phyloP scores from a whole-genome alignment of 2,113 vertebrate species.

The Ictidomys tridecemlineatus region DNA sequence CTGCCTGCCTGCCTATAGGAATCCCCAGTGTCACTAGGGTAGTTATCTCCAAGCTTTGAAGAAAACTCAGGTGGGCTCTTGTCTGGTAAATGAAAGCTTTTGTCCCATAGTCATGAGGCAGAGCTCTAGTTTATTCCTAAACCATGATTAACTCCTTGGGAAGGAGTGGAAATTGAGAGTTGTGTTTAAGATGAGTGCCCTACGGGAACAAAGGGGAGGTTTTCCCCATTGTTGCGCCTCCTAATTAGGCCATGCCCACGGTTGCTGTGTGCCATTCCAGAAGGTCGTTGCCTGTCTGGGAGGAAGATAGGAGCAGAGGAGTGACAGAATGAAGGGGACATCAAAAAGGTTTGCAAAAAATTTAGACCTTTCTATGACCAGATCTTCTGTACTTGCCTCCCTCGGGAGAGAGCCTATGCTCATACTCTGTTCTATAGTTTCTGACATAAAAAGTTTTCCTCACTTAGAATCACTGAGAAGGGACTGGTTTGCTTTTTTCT shows the following conservation, averaged over 20 bases:
- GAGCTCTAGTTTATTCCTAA: conserved; percentile 71
- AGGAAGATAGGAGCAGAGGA: not conserved
- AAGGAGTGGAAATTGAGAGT: not conserved
- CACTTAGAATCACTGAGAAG: not conserved
- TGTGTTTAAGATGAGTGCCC: conserved; percentile 69
- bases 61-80: conserved; percentile 55
- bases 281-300: conserved; percentile 33
- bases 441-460: not conserved
- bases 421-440: not conserved
- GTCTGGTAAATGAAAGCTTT: conserved; percentile 71
- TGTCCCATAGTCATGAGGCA: conserved; percentile 72
- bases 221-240: conserved; percentile 20
- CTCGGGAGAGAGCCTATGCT: not conserved
- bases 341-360: not conserved
- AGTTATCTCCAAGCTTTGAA: conserved; percentile 54
- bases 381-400: not conserved
- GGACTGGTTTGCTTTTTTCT: conserved; percentile 53
- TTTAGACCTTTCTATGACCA: not conserved
- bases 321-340: conserved; percentile 21
- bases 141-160: conserved; percentile 70
- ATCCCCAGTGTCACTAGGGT: conserved; percentile 72
- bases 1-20: conserved; percentile 66
- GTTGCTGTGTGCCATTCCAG: conserved; percentile 21
- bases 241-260: conserved; percentile 52
- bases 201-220: conserved; percentile 53